Percentiles rank a stretch among this genome's conserved stretches.
phyloP scores from a whole-genome alignment of 2,888 invertebrate species.

The Amphipoea oculea region DNA sequence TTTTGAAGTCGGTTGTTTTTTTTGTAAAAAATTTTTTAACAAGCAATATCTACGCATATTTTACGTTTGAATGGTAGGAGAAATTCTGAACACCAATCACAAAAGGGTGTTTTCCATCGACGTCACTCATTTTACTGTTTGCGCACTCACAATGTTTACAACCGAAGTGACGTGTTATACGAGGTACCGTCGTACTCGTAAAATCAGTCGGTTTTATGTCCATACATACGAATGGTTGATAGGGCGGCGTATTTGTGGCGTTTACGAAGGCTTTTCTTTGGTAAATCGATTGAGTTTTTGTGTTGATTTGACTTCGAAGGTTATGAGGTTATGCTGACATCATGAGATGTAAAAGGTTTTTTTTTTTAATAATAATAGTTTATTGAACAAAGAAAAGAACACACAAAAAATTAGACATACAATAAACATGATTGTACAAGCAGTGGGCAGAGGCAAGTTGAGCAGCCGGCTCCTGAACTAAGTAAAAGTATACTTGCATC shows the following conservation, averaged over 20 bases:
- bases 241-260: constrained; percentile 17
- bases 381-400: too few species aligned
- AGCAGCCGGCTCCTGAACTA: too few species aligned
- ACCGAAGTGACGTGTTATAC: constrained; percentile 66
- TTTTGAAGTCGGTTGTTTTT: too few species aligned
- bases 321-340: constrained; percentile 1
- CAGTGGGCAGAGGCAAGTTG: too few species aligned
- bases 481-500: too few species aligned
- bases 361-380: too few species aligned
- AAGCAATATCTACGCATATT: too few species aligned
- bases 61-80: not conserved
- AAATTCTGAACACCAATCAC: constrained; percentile 9
- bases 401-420: too few species aligned
- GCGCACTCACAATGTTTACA: constrained; percentile 66
- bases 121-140: constrained; percentile 36
- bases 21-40: too few species aligned
- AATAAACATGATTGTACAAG: too few species aligned
- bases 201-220: constrained; percentile 65
- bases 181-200: constrained; percentile 67
- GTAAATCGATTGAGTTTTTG: constrained; percentile 32
- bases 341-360: not conserved
- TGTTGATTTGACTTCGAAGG: constrained; percentile 34
- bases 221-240: constrained; percentile 40
- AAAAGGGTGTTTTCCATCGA: constrained; percentile 10
- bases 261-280: constrained; percentile 21